Percentiles rank a stretch among this genome's conserved stretches.
Evolutionary conservation across 2,888 invertebrate species (phyloP).

Genomic region (Athalia circularis): DNA sequence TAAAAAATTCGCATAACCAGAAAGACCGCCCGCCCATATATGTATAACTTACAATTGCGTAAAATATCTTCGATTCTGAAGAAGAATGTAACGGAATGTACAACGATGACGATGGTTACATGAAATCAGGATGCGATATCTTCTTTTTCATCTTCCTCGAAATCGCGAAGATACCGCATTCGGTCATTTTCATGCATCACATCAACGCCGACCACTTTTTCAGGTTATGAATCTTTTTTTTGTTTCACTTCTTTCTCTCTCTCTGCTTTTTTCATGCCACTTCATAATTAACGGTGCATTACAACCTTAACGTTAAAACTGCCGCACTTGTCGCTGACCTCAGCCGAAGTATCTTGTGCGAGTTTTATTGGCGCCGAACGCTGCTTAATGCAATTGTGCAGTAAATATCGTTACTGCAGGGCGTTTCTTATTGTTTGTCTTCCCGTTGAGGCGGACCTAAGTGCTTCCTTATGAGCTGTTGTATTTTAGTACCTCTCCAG

Average conservation of each 20-base stretch:
- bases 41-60: too few species aligned
- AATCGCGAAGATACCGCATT: background rate
- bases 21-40: too few species aligned
- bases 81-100: too few species aligned
- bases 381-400: too few species aligned
- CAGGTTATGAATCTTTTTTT: background rate
- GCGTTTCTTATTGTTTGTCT: background rate
- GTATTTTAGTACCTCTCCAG: background rate
- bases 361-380: slow-evolving; percentile 3
- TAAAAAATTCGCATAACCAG: too few species aligned
- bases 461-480: slow-evolving; percentile 36
- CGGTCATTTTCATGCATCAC: background rate
- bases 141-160: too few species aligned
- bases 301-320: background rate
- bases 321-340: slow-evolving; percentile 23
- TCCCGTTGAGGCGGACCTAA: background rate
- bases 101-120: too few species aligned
- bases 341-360: slow-evolving; percentile 23
- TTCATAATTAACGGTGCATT: background rate
- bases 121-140: too few species aligned
- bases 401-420: too few species aligned
- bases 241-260: background rate
- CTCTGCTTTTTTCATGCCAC: background rate
- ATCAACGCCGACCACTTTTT: too few species aligned
- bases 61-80: too few species aligned